Evolutionary conservation across 2,888 invertebrate genomes (phyloP), one percentile per base, ranked within the genome.

Genomic region (Cryptophagus acutangulus): DNA sequence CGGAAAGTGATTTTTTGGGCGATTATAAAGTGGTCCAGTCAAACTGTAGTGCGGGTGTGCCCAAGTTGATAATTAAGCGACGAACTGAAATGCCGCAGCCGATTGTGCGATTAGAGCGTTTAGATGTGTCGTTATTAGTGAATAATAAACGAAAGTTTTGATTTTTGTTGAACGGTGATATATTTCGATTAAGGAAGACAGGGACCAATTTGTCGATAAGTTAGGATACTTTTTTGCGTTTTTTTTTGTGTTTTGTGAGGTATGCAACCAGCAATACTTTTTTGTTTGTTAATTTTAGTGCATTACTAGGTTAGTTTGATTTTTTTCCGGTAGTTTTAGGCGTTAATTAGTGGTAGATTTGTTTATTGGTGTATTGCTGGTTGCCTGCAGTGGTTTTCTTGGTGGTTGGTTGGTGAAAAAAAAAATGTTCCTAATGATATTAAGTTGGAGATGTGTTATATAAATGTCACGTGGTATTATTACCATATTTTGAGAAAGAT

Each of bases 61-160:
- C 61, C 8, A 63, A 63, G 45, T 49, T 63, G 18, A 61, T 63
- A 30, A 57, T 63, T 35, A 63, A 63, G 43, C 48, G 63, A 18
- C 61, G 58, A 35, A 51, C 50, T n/a, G 55, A 58, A 40, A 49
- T 54, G 38, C 52, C 58, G 0, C 52, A 61, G 38, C 60, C 61
- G 3, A 48, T 62, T 16, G 62, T 63, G n/a, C 52, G 50, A 39
- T 44, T 63, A 17, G 59, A 63, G 38, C 45, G 62, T 43, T 48
- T 57, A 15, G 50, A 56, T 40, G 46, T 53, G 14, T 50, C 47
- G 6, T 46, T 55, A 5, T 40, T 55, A 3, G 35, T 52, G 37
- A 49, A 45, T 9, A 54, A 54, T 39, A 54, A 52, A 33, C 18
- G 46, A n/a, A 49, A 51, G 31, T 36, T 26, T 13, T 3, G 13